These are phyloP conservation scores for Taenioides sp. DNA, from an alignment of 2,797 vertebrate genomes.

Conservation along the genomic window DNA sequence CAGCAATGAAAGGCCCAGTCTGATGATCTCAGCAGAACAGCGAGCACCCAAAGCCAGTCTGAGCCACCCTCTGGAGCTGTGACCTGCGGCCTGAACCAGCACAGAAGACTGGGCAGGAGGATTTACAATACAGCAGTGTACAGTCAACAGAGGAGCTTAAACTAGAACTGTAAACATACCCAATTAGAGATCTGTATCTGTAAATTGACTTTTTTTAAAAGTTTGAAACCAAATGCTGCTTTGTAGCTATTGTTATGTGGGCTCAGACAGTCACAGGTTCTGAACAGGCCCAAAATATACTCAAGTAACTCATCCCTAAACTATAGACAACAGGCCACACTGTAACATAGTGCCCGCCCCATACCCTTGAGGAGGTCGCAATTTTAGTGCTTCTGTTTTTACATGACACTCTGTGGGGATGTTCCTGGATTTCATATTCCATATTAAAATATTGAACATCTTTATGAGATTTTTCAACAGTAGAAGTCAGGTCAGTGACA, in stretches of 20 bases:
- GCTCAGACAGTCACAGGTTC: not conserved
- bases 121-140: slow-evolving; percentile 52
- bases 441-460: not conserved
- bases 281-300: too few species aligned
- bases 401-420: not conserved
- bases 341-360: too few species aligned
- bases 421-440: not conserved
- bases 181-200: not conserved
- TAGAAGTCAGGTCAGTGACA: not conserved
- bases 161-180: not conserved
- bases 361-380: too few species aligned
- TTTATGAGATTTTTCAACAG: too few species aligned
- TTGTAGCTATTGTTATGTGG: not conserved
- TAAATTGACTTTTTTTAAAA: not conserved
- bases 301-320: too few species aligned
- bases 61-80: slow-evolving; percentile 65
- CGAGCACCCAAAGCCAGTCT: slow-evolving; percentile 69
- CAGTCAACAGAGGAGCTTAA: slow-evolving; percentile 59
- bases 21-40: slow-evolving; percentile 86
- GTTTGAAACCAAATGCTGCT: not conserved
- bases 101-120: slow-evolving; percentile 40
- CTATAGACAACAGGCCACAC: too few species aligned
- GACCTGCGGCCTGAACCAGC: slow-evolving; percentile 52
- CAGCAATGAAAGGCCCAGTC: slow-evolving; percentile 74
- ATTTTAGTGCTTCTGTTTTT: not conserved